These are phyloP conservation scores for Nilaparvata lugens DNA, from an alignment of 1,140 invertebrate species.

Conservation along the genomic window DNA sequence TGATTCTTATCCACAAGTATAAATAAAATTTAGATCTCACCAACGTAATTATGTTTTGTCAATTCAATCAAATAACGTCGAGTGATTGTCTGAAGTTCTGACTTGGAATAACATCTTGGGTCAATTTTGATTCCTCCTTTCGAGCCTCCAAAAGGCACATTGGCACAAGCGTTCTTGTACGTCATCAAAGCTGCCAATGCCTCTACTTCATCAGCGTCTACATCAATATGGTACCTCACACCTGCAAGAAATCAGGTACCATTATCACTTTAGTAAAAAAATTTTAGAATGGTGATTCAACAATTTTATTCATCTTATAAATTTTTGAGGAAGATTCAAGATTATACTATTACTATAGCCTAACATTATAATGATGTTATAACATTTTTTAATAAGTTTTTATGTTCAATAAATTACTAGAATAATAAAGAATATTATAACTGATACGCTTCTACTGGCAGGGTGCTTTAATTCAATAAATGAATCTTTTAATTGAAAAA, in stretches of 20 bases:
- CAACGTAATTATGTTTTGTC: neutral
- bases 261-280: conserved; percentile 18
- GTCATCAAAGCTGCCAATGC: conserved; percentile 81
- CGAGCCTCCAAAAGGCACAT: conserved; percentile 70
- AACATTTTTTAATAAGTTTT: too few species aligned
- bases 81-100: conserved; percentile 80
- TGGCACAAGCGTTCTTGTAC: conserved; percentile 69
- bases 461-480: too few species aligned
- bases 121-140: conserved; percentile 84
- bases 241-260: conserved; percentile 28
- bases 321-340: neutral
- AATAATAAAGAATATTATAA: too few species aligned
- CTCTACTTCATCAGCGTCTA: conserved; percentile 67
- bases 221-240: conserved; percentile 64
- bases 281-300: conserved; percentile 15
- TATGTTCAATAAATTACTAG: too few species aligned
- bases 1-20: neutral
- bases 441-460: too few species aligned
- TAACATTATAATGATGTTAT: too few species aligned
- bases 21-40: neutral
- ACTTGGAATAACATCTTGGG: conserved; percentile 62
- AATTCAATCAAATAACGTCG: conserved; percentile 74
- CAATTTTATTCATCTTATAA: neutral
- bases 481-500: too few species aligned
- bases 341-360: neutral